Percentiles rank a stretch among this genome's conserved stretches.
Conservation (phyloP, 2,797 vertebrate species). For the Decapterus maruadsi region DNA sequence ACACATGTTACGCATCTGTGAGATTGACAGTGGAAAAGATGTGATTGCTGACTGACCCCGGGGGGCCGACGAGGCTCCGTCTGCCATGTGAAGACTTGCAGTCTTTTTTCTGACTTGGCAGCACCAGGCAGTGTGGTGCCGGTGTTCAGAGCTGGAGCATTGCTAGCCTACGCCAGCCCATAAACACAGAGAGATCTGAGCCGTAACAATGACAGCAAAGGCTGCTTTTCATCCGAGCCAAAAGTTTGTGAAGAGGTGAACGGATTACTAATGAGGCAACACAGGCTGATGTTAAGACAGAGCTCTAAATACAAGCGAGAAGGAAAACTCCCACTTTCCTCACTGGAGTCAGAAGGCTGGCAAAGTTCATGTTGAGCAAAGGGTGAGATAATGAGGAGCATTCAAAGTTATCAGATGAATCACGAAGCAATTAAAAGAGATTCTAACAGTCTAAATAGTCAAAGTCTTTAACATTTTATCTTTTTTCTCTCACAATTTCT, state of each 20-base stretch:
- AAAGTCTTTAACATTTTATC: constrained; percentile 21
- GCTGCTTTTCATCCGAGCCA: constrained; percentile 46
- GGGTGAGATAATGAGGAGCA: constrained; percentile 44
- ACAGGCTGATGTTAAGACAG: constrained; percentile 29
- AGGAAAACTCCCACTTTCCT: constrained; percentile 29
- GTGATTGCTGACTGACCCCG: constrained; percentile 38
- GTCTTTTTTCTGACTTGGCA: constrained; percentile 48
- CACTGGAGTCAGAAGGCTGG: constrained; percentile 23
- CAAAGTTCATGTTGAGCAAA: constrained; percentile 40
- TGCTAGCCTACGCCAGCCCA: constrained; percentile 21
- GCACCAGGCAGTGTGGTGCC: constrained; percentile 32
- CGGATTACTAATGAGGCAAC: constrained; percentile 67
- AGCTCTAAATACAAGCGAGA: constrained; percentile 21
- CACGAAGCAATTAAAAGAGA: constrained; percentile 47
- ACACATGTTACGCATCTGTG: neutral
- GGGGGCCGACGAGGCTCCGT: constrained; percentile 10
- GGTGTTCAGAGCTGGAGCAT: constrained; percentile 34
- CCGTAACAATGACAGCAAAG: constrained; percentile 48
- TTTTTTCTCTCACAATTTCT: neutral
- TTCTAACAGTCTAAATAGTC: constrained; percentile 26
- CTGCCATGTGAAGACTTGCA: constrained; percentile 20
- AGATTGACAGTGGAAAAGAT: neutral
- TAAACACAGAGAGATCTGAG: constrained; percentile 56
- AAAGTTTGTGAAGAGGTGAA: constrained; percentile 54
- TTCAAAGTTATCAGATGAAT: constrained; percentile 44